Evolutionary conservation across 30 jellyfish, hydroid and myxozoan species (phyloP).

Genomic region (Morbakka virulenta): DNA sequence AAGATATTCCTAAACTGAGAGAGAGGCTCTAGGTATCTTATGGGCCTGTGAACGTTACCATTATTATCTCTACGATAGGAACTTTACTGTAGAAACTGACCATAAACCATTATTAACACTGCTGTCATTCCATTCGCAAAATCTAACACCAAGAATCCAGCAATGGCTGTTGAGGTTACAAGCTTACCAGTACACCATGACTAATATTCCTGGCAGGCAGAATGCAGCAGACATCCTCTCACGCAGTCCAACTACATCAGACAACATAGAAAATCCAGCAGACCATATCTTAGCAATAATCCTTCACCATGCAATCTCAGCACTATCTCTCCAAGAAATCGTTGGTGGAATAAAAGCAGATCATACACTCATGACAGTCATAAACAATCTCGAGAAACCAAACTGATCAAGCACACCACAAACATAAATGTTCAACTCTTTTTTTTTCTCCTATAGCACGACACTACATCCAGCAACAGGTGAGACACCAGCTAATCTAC

Average conservation of each 20-base stretch:
- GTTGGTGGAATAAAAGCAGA: constrained; percentile 4
- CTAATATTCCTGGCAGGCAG: too few species aligned
- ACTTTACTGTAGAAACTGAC: constrained; percentile 34
- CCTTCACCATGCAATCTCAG: background rate
- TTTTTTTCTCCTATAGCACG: too few species aligned
- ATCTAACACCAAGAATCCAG: too few species aligned
- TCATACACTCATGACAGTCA: background rate
- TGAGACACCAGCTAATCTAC: too few species aligned
- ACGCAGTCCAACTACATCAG: too few species aligned
- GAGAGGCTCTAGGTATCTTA: constrained; percentile 38
- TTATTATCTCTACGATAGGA: constrained; percentile 30
- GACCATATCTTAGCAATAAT: background rate
- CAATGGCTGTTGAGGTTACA: too few species aligned
- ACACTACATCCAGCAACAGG: too few species aligned
- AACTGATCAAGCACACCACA: constrained; percentile 5
- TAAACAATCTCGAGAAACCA: constrained; percentile 25
- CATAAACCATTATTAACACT: constrained; percentile 38
- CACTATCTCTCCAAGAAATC: constrained; percentile 13
- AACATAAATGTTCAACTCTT: background rate
- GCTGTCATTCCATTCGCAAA: constrained; percentile 11
- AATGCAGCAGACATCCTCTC: too few species aligned
- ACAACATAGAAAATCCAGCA: background rate
- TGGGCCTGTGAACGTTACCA: constrained; percentile 42
- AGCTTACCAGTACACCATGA: too few species aligned
- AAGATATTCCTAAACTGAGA: constrained; percentile 44